Evolutionary conservation across 2,888 invertebrate species (phyloP).

Genomic region (Drosophila borborema): DNA sequence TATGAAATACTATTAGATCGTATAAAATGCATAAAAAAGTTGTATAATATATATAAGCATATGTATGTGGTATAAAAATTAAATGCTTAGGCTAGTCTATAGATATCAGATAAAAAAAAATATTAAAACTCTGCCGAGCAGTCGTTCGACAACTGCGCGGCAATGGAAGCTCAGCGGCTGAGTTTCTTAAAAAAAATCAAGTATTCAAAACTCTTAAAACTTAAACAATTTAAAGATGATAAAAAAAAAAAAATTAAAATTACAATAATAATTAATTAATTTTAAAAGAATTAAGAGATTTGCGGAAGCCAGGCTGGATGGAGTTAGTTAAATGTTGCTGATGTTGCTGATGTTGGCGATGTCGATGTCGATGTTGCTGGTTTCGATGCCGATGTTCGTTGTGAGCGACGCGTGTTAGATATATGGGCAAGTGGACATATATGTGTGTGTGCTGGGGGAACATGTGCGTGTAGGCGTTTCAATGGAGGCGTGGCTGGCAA

Average conservation of each 20-base stretch:
- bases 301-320: constrained; percentile 55
- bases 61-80: constrained; percentile 18
- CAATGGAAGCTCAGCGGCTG: constrained; percentile 68
- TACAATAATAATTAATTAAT: constrained; percentile 11
- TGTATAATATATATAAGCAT: constrained; percentile 19
- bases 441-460: constrained; percentile 56
- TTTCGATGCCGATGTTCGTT: constrained; percentile 47
- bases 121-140: constrained; percentile 31
- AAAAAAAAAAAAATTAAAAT: constrained; percentile 27
- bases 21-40: constrained; percentile 54
- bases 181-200: constrained; percentile 51
- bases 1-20: constrained; percentile 38
- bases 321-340: constrained; percentile 30
- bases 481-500: constrained; percentile 36
- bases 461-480: constrained; percentile 29
- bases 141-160: constrained; percentile 73
- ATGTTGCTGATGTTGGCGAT: constrained; percentile 15
- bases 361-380: constrained; percentile 16
- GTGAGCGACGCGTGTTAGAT: constrained; percentile 50
- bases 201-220: not conserved
- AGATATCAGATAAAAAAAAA: constrained; percentile 20
- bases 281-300: constrained; percentile 17
- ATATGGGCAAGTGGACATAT: constrained; percentile 54
- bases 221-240: constrained; percentile 16
- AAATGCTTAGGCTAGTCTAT: constrained; percentile 40